Conservation (phyloP, 2,113 vertebrate genomes). For the Dipodomys ordii region DNA sequence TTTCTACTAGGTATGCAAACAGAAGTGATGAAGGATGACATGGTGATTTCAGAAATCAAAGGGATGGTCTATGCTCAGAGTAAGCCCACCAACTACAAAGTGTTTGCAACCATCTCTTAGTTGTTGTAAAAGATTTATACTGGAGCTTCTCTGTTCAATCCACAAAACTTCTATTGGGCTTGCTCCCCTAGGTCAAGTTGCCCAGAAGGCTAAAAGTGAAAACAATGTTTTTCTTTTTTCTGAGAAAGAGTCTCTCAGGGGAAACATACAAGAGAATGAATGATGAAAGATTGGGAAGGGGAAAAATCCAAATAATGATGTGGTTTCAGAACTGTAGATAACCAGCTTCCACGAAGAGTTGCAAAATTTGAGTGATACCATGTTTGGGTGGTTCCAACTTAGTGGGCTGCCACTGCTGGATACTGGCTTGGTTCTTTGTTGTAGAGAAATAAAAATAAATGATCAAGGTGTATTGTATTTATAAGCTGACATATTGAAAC, state of each 20-base stretch:
- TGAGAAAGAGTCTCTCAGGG: neutral
- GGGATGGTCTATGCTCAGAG: neutral
- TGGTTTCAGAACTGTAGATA: neutral
- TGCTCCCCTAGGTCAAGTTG: neutral
- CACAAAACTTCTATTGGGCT: neutral
- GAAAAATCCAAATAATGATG: neutral
- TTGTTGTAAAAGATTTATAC: neutral
- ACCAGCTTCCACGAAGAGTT: neutral
- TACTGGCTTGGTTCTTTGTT: neutral
- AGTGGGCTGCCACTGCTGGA: neutral
- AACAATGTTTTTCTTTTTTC: neutral
- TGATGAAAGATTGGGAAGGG: neutral
- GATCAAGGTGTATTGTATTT: no score
- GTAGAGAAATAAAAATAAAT: neutral
- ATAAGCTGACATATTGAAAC: no score
- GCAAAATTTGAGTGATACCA: neutral
- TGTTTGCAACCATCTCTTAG: neutral
- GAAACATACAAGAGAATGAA: neutral
- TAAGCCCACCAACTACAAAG: neutral
- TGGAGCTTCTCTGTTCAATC: neutral
- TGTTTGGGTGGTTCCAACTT: neutral
- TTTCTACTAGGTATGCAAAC: neutral
- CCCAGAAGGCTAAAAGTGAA: neutral
- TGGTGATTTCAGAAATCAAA: constrained; percentile 33
- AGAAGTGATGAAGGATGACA: neutral